Percentiles rank a stretch among this genome's conserved stretches.
phyloP scores from a whole-genome alignment of 2,888 invertebrate species.

The Gerris lacustris region DNA sequence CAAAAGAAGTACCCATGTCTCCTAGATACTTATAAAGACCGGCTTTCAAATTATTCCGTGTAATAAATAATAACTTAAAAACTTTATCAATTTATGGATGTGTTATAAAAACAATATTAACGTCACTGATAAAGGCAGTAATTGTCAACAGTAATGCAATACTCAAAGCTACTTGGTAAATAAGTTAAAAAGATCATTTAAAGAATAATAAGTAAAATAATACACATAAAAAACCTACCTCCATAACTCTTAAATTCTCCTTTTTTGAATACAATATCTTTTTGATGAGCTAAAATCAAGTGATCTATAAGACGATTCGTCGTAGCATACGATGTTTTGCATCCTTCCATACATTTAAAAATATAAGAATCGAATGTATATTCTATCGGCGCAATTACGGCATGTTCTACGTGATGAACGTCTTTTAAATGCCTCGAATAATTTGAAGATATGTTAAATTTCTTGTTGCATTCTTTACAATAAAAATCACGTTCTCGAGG shows the following conservation, averaged over 20 bases:
- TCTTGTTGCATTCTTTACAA: background rate
- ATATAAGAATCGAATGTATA: background rate
- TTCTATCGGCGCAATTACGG: background rate
- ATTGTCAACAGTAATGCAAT: no score
- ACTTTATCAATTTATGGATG: no score
- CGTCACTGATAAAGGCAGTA: no score
- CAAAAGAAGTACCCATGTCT: no score
- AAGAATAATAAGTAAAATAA: no score
- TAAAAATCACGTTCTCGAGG: background rate
- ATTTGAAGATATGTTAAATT: background rate
- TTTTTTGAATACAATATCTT: background rate
- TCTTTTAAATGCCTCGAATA: background rate
- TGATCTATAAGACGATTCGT: conserved; percentile 4
- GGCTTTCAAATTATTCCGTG: no score
- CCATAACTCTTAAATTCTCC: background rate
- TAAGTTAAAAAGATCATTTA: no score
- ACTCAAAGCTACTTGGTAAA: no score
- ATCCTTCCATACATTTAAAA: conserved; percentile 11
- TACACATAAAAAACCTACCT: background rate
- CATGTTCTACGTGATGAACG: background rate
- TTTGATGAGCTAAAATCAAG: conserved; percentile 5
- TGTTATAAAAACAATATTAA: no score
- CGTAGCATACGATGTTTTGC: background rate
- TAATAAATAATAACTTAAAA: no score
- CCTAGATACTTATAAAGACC: no score